phyloP scores from a whole-genome alignment of 2,113 vertebrate species.

The Ageneiosus marmoratus region DNA sequence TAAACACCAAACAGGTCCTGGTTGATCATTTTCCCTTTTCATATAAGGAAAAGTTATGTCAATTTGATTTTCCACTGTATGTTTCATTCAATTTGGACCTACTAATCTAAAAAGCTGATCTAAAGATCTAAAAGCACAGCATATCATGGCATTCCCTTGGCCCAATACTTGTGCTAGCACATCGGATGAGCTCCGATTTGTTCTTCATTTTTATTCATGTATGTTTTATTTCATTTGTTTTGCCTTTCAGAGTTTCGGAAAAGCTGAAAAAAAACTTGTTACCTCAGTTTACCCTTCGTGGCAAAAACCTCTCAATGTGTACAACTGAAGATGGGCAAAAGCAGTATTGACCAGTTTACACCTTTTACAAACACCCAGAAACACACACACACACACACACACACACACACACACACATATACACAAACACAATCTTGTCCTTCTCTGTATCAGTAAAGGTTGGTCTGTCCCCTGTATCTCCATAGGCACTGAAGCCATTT shows the following conservation, averaged over 20 bases:
- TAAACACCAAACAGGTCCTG: not conserved
- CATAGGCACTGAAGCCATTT: slow-evolving; percentile 64
- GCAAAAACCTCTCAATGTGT: slow-evolving; percentile 74
- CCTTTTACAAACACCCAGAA: slow-evolving; percentile 26
- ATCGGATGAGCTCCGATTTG: not conserved
- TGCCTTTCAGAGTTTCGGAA: slow-evolving; percentile 61
- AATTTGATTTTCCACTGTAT: not conserved
- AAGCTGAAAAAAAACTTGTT: slow-evolving; percentile 48
- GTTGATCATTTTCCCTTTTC: not conserved
- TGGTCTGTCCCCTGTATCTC: slow-evolving; percentile 64
- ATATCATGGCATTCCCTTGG: no score
- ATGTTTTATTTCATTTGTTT: slow-evolving; percentile 66
- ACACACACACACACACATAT: slow-evolving; percentile 46
- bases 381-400: slow-evolving; percentile 45
- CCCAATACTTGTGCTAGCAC: no score
- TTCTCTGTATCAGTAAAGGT: slow-evolving; percentile 69
- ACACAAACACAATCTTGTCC: slow-evolving; percentile 52
- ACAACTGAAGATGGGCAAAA: slow-evolving; percentile 52
- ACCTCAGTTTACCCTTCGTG: slow-evolving; percentile 72
- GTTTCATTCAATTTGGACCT: not conserved
- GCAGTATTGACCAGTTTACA: slow-evolving; percentile 36
- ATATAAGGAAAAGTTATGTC: not conserved
- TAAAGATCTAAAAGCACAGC: not conserved
- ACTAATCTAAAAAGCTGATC: no score
- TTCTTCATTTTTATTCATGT: slow-evolving; percentile 16